A percentile compares a stretch with the other conserved stretches of the same genome.
phyloP scores from a whole-genome alignment of 2,113 vertebrate species.

The Pygoscelis adeliae region DNA sequence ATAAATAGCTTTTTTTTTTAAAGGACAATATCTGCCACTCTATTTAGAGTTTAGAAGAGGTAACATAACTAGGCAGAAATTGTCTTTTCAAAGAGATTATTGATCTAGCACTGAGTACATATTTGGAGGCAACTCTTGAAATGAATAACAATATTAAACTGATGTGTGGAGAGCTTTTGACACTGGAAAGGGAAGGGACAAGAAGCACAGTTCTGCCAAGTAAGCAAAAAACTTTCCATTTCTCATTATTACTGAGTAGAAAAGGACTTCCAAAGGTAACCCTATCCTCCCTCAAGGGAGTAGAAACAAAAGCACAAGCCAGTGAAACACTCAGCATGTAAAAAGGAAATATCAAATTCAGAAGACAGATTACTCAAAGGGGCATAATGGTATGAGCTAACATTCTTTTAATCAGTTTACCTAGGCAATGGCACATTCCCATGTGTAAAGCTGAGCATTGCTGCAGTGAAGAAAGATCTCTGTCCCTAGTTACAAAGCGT shows the following conservation, averaged over 20 bases:
- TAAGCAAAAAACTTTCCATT: slow-evolving; percentile 32
- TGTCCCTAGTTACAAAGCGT: not conserved
- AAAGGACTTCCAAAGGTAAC: slow-evolving; percentile 36
- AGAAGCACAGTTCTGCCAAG: not conserved
- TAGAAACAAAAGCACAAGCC: slow-evolving; percentile 19
- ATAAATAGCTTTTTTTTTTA: not conserved
- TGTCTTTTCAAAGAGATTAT: not conserved
- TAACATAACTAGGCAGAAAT: not conserved
- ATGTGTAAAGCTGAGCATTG: not conserved
- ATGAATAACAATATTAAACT: not conserved
- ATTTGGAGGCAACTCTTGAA: not conserved
- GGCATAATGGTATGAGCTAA: not conserved
- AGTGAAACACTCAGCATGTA: not conserved
- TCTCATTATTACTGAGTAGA: slow-evolving; percentile 3
- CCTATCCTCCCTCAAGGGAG: slow-evolving; percentile 4
- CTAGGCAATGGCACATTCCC: not conserved
- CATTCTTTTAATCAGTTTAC: not conserved
- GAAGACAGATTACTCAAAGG: not conserved
- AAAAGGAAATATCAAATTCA: slow-evolving; percentile 24
- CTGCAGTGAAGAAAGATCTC: not conserved
- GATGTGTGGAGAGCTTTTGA: not conserved
- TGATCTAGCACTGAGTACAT: not conserved
- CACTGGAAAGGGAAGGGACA: not conserved
- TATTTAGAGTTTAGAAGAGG: not conserved
- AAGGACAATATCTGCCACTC: slow-evolving; percentile 3